A percentile compares a stretch with the other conserved stretches of the same genome.
These are phyloP conservation scores for Limnephilus rhombicus DNA, from an alignment of 2,888 invertebrate genomes.

Conservation along the genomic window DNA sequence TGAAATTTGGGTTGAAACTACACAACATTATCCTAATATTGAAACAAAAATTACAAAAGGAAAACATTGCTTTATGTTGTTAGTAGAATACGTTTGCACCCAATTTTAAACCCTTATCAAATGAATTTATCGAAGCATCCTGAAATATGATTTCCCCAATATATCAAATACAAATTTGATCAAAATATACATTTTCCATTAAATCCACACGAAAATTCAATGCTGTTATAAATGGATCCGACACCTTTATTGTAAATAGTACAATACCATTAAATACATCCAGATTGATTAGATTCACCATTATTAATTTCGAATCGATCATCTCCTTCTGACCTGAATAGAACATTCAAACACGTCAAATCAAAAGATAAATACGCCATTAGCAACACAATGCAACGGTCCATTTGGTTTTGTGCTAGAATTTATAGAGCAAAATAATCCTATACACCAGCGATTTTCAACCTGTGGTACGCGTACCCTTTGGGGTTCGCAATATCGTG, in stretches of 20 bases:
- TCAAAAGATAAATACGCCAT: background rate
- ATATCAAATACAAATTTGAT: background rate
- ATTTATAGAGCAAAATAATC: background rate
- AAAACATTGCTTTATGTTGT: too few species aligned
- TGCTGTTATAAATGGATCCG: background rate
- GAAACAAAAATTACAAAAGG: too few species aligned
- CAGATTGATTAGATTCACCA: background rate
- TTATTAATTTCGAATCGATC: background rate
- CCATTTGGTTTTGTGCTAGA: background rate
- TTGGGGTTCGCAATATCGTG: too few species aligned
- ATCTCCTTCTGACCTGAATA: background rate
- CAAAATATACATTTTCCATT: background rate
- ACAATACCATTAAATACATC: background rate
- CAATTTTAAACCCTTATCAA: background rate
- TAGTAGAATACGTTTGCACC: too few species aligned
- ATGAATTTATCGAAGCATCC: background rate
- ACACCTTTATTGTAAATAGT: background rate
- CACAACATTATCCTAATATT: too few species aligned
- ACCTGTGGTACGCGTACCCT: too few species aligned
- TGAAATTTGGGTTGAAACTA: too few species aligned
- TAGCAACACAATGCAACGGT: background rate
- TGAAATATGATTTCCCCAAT: background rate
- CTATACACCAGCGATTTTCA: background rate
- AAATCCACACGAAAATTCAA: background rate
- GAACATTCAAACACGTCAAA: background rate